A percentile compares a stretch with the other conserved stretches of the same genome.
Evolutionary conservation across 2,797 vertebrate genomes (phyloP).

Genomic region (Cygnus olor): DNA sequence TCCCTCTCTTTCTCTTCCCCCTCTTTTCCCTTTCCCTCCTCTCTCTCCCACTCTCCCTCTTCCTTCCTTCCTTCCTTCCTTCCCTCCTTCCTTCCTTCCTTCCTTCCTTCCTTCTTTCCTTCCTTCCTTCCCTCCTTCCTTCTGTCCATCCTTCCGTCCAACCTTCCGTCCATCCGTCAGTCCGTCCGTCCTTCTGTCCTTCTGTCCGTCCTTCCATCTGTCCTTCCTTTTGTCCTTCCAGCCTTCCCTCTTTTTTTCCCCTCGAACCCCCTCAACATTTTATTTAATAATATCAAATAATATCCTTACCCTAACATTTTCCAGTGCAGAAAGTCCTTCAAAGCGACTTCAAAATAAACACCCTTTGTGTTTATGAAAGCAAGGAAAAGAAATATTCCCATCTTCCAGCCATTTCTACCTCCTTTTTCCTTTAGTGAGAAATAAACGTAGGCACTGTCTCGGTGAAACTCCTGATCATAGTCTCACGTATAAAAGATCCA

Average conservation of each 20-base stretch:
- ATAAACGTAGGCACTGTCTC: neutral
- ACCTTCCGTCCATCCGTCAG: too few species aligned
- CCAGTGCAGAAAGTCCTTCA: neutral
- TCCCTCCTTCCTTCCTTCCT: too few species aligned
- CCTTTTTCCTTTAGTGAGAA: neutral
- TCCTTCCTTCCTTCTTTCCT: too few species aligned
- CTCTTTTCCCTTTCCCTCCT: too few species aligned
- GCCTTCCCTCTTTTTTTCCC: neutral
- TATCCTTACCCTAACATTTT: neutral
- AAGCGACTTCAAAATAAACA: accelerated
- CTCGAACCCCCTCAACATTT: accelerated
- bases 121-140: neutral
- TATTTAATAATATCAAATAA: neutral
- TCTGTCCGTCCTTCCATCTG: too few species aligned
- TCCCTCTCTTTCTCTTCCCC: too few species aligned
- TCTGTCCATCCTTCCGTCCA: neutral
- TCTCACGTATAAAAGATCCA: neutral
- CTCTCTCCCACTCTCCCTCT: too few species aligned
- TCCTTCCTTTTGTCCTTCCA: too few species aligned
- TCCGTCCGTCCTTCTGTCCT: too few species aligned
- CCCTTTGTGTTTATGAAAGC: neutral
- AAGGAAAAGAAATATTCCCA: neutral
- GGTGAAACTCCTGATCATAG: neutral
- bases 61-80: too few species aligned
- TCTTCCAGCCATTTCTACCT: neutral